Evolutionary conservation across 2,888 invertebrate genomes (phyloP).

Genomic region (Dexiosoma caninum): DNA sequence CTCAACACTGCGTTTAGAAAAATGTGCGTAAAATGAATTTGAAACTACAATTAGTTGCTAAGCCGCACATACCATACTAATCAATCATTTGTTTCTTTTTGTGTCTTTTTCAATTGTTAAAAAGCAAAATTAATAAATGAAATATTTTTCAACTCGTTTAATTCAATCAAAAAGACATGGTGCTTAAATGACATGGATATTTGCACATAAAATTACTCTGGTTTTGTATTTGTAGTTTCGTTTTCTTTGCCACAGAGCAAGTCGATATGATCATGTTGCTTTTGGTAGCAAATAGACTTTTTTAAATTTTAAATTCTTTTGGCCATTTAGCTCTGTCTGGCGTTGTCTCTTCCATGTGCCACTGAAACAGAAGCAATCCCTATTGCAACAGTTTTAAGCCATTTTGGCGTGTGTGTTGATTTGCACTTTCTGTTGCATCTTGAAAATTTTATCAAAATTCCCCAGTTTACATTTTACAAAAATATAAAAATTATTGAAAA

Average conservation of each 20-base stretch:
- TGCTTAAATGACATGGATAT: constrained; percentile 24
- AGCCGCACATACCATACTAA: constrained; percentile 19
- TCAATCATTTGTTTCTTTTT: constrained; percentile 39
- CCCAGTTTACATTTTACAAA: too few relatives aligned
- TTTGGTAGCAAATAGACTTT: neutral
- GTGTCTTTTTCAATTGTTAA: neutral
- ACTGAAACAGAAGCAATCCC: neutral
- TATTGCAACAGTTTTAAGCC: constrained; percentile 19
- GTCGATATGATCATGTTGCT: constrained; percentile 4
- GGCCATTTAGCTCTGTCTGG: neutral
- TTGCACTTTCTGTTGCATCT: neutral
- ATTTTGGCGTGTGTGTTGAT: constrained; percentile 13
- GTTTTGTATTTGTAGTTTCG: neutral
- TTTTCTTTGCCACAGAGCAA: neutral
- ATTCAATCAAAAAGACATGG: constrained; percentile 32
- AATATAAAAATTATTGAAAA: too few relatives aligned
- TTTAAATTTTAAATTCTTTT: neutral
- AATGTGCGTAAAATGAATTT: constrained; percentile 48
- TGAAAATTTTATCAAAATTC: neutral
- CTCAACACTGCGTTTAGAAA: constrained; percentile 37
- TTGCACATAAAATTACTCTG: constrained; percentile 3
- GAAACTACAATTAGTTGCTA: neutral
- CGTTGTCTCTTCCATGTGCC: neutral
- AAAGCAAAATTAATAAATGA: neutral
- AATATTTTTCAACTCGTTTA: constrained; percentile 25